A percentile compares a stretch with the other conserved stretches of the same genome.
Evolutionary conservation across 2,113 vertebrate genomes (phyloP).

Genomic region (Saguinus imperator): DNA sequence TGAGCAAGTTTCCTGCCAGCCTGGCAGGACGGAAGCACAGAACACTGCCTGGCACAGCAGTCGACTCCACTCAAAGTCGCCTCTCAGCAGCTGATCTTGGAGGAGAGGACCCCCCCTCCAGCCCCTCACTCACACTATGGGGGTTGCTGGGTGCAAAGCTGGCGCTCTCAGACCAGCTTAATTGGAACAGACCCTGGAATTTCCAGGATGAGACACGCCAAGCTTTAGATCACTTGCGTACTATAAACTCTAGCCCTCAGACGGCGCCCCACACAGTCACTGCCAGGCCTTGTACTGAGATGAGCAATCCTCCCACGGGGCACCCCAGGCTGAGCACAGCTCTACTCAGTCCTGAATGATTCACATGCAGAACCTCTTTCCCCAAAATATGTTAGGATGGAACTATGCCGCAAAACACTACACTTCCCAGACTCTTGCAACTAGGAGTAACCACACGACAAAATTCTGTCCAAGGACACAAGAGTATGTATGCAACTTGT

Average conservation of each 20-base stretch:
- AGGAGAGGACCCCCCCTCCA: not conserved
- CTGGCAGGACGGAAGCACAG: not conserved
- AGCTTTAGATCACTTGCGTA: not conserved
- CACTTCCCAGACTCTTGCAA: not conserved
- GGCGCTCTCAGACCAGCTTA: not conserved
- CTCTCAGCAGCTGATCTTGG: not conserved
- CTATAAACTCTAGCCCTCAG: not conserved
- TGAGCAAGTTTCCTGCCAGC: not conserved
- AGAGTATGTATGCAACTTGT: not conserved
- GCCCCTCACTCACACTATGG: accelerated
- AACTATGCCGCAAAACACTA: not conserved
- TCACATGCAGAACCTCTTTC: not conserved
- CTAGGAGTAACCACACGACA: accelerated
- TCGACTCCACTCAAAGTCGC: not conserved
- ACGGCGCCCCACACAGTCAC: accelerated
- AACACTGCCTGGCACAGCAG: not conserved
- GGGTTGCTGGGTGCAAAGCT: not conserved
- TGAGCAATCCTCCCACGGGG: not conserved
- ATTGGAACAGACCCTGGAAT: not conserved
- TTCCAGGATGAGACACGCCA: not conserved
- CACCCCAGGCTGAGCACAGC: not conserved
- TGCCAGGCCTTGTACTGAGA: not conserved
- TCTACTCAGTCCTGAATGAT: not conserved
- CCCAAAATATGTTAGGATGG: not conserved
- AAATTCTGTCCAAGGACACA: not conserved